Base-by-base conservation (phyloP, 2,113 vertebrate genomes). In the Mixornis gularis region DNA sequence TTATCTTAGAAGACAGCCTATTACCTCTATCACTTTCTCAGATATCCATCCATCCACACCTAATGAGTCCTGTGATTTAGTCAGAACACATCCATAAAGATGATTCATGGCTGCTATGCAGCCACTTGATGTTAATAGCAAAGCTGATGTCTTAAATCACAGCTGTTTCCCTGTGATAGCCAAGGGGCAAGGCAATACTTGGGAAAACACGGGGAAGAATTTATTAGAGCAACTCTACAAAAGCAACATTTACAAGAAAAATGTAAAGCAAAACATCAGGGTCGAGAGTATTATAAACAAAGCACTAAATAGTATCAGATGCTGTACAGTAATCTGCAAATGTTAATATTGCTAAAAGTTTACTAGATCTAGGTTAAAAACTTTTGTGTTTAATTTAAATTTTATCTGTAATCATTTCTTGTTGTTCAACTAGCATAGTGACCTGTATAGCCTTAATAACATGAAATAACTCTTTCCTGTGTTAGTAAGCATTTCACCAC, bases 131-230 rank as follows among this genome's bases (percentile, higher is more conserved):
- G 92, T 88, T 96, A 95, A 94, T 95, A 89, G 74, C 92, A 68
- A 97, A 93, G 77, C 66, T 93, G 82, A 94, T 94, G 95, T 93
- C 92, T 96, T 96, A 95, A 97, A 97, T 96, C 93, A 96, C 91
- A 97, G 94, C 92, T 96, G 95, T 91, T 97, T 95, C 95, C 93
- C 87, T 82, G 46, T 77, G 89, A 95, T 89, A 95, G 95, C 96
- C 89, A 89, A 85, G 92, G 93, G 95, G 93, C 94, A 97, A 97
- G 92, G 87, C 43, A 71, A 93, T 73, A 83, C 81, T 95, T 97
- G 38, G 71, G 82, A 95, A 96, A 96, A 92, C 53, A 91, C 30
- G 94, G 71, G 53, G 14, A 96, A 90, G 76, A 94, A 85, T 83
- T 95, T 87, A 95, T 93, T 85, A 92, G 79, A 86, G 69, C 44